Percentiles rank a stretch among this genome's conserved stretches.
These are phyloP conservation scores for Cisticola juncidis DNA, from an alignment of 2,113 vertebrate species.

Conservation along the genomic window DNA sequence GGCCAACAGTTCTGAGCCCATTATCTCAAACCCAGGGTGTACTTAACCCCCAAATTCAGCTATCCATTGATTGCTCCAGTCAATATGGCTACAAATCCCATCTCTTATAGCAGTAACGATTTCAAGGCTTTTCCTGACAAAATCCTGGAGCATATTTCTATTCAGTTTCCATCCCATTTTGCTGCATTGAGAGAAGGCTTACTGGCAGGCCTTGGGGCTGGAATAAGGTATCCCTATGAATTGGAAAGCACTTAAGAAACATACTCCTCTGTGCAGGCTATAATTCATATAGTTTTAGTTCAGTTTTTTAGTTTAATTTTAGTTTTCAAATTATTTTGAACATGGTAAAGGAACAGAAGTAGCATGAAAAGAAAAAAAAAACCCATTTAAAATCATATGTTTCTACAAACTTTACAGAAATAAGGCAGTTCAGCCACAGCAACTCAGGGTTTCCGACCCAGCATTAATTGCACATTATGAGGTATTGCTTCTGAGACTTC, in stretches of 20 bases:
- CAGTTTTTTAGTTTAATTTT: not conserved
- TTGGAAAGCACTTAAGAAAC: not conserved
- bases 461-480: not conserved
- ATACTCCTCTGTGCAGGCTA: too few species aligned
- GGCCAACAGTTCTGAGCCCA: not conserved
- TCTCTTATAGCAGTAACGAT: not conserved
- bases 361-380: not conserved
- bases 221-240: not conserved
- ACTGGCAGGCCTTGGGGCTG: not conserved
- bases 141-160: not conserved
- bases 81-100: not conserved
- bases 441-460: not conserved
- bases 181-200: not conserved
- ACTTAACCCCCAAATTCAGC: not conserved
- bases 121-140: not conserved
- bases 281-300: not conserved
- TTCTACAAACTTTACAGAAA: not conserved
- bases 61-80: accelerated
- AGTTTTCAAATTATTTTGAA: not conserved
- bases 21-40: not conserved
- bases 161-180: not conserved
- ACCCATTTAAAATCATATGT: not conserved
- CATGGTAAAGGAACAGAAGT: not conserved
- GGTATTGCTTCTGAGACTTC: not conserved
- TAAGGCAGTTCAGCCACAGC: not conserved